These are phyloP conservation scores for Cheilinus undulatus DNA, from an alignment of 2,113 vertebrate species.

Conservation along the genomic window DNA sequence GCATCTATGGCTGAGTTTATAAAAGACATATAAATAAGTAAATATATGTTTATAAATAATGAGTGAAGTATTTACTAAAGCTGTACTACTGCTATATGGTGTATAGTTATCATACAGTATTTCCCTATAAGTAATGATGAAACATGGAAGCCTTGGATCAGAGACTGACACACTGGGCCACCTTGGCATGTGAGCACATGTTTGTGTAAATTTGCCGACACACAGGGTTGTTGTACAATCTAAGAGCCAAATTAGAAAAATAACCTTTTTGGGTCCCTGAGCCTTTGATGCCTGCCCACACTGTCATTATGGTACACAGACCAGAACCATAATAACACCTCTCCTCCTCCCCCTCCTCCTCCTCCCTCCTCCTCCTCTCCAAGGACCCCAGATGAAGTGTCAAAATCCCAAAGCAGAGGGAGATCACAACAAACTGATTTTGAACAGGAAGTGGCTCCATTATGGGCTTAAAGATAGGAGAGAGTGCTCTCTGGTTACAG, in stretches of 20 bases:
- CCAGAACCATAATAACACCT: slow-evolving; percentile 52
- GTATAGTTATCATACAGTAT: no score
- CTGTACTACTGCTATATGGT: no score
- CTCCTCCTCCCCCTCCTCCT: slow-evolving; percentile 6
- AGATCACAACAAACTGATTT: slow-evolving; percentile 81
- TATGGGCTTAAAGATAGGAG: slow-evolving; percentile 79
- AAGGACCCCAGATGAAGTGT: slow-evolving; percentile 69
- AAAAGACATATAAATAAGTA: no score
- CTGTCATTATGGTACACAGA: slow-evolving; percentile 50
- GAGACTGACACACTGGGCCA: slow-evolving; percentile 28
- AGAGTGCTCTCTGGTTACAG: slow-evolving; percentile 80
- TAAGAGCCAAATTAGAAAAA: slow-evolving; percentile 27
- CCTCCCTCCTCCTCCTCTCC: slow-evolving; percentile 18
- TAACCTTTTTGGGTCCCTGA: not conserved
- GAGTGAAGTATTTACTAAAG: no score
- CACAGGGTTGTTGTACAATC: slow-evolving; percentile 17
- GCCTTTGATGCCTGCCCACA: slow-evolving; percentile 44
- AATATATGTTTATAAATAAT: no score
- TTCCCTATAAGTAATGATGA: no score
- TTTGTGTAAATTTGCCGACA: slow-evolving; percentile 13
- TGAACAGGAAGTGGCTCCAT: slow-evolving; percentile 83
- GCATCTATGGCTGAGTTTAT: no score
- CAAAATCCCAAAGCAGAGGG: slow-evolving; percentile 64
- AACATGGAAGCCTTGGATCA: not conserved
- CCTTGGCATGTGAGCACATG: slow-evolving; percentile 24